phyloP scores from a whole-genome alignment of 2,797 vertebrate species.

The Huso huso region DNA sequence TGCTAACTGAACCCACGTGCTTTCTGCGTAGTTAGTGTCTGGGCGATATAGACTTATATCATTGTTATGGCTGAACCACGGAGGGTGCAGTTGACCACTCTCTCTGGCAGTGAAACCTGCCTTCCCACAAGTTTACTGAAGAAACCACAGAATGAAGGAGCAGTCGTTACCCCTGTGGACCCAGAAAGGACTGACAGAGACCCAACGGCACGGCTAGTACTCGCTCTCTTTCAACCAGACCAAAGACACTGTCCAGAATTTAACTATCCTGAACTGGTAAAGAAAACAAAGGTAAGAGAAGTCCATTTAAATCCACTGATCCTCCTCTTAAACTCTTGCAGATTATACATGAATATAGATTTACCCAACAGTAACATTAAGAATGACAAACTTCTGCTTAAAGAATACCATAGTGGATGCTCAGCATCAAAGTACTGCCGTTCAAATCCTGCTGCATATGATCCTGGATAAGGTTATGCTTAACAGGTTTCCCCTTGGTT shows the following conservation, averaged over 20 bases:
- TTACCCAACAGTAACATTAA: too few species aligned
- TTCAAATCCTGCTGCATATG: neutral
- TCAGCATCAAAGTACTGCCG: too few species aligned
- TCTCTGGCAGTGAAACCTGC: constrained; percentile 35
- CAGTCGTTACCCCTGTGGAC: constrained; percentile 43
- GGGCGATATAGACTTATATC: too few species aligned
- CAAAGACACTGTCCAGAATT: constrained; percentile 79
- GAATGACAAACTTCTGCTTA: too few species aligned
- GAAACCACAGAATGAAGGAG: constrained; percentile 30
- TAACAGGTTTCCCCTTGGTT: neutral
- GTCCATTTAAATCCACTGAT: too few species aligned
- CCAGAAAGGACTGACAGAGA: constrained; percentile 21
- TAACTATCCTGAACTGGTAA: constrained; percentile 72
- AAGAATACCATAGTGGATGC: too few species aligned
- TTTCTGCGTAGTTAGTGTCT: too few species aligned
- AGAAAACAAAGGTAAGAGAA: constrained; percentile 45
- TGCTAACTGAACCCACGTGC: too few species aligned
- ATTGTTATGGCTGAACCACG: constrained; percentile 69
- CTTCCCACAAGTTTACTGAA: constrained; percentile 49
- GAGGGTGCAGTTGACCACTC: constrained; percentile 65
- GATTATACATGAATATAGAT: too few species aligned
- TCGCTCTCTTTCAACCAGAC: constrained; percentile 73
- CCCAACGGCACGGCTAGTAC: constrained; percentile 55
- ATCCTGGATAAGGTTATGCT: neutral
- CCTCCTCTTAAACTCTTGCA: too few species aligned